Evolutionary conservation across 2,888 invertebrate genomes (phyloP), one percentile per base, ranked within the genome.

Genomic region (Ephialtes manifestator): DNA sequence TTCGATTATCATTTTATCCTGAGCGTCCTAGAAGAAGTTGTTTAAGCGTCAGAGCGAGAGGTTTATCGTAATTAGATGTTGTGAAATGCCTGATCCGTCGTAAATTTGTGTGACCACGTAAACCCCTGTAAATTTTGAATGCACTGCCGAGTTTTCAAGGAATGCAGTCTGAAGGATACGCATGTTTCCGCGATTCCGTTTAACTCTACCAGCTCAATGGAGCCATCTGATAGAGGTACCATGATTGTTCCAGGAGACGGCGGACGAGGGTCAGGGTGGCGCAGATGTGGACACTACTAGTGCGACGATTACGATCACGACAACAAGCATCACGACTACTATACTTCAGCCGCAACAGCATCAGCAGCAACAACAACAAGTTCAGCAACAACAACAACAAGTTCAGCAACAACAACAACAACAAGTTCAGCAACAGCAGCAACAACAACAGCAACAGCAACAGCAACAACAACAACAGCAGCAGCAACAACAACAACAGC

Each of bases 241-340:
- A 86, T 89, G 89, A 89, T 92, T 93, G 93, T 93, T 94, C 90
- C 93, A 94, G 70, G 97, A 97, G 95, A 98, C 98, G 87, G 98
- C 98, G 70, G 98, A 98, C 93, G 98, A 98, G 95, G 98, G 95
- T 89, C 96, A 96, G 92, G 95, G 95, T 87, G 94, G 94, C 85
- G 91, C 94, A 87, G 95, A 94, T 88, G 88, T 93, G 84, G 94
- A 94, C 48, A 92, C 90, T 87, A 90, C 90, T 67, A 91, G 90
- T 80, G 90, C 91, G 24, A 90, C 91, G 15, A 90, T 92, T 35
- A 91, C 91, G 8, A 84, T 93, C 65, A 90, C 92, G 72, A 90
- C 91, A 68, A 90, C 92, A 53, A 89, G 82, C 60, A 90, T 87
- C 70, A 88, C 89, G 48, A 88, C 85, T 55, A 86, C 86, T 13